Evolutionary conservation across 2,113 vertebrate species (phyloP), one percentile per base, ranked within the genome.

Genomic region (Acinonyx jubatus): DNA sequence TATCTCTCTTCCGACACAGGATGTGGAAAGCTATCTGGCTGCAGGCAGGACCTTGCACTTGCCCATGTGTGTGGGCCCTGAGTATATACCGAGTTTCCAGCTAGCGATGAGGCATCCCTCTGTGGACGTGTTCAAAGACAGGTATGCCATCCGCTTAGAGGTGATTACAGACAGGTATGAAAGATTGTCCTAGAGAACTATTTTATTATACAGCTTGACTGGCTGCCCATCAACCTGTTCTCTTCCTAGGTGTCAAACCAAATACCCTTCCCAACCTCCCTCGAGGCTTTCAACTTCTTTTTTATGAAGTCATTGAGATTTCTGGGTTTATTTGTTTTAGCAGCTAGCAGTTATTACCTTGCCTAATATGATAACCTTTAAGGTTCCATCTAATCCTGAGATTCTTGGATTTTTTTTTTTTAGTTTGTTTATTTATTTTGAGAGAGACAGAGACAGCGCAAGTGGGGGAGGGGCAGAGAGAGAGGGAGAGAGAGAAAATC

Each of bases 251-350:
- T 18, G 89, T 33, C 12, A 27, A 36, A 36, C 85, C 57, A 48
- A 66, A 29, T 23, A 31, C 15, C 7, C 2, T 86, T 68, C 16
- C 14, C 57, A 80, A 48, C 27, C 5, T 74, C 41, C 80, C 3
- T 48, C 73, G 38, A 11, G 66, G 7, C 94, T 82, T 91, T n/a
- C 90, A 79, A 66, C 10, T 69, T 79, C 66, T 50, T 9, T 86
- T 93, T 86, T 73, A 36, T 87, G 57, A 79, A 94, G 57, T 74
- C 78, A 48, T 21, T 9, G 27, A 92, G 33, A 55, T 80, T 89
- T 69, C 29, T 4, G 65, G 14, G 5, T 36, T 88, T 83, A 57
- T 71, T 96, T 88, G 71, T 71, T 95, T 93, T 48, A 52, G 68
- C 48, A 96, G 38, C 45, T 73, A 33, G 12, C 23, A 45, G 13